phyloP scores from a whole-genome alignment of 2,113 vertebrate species.

The Peucedramus taeniatus region DNA sequence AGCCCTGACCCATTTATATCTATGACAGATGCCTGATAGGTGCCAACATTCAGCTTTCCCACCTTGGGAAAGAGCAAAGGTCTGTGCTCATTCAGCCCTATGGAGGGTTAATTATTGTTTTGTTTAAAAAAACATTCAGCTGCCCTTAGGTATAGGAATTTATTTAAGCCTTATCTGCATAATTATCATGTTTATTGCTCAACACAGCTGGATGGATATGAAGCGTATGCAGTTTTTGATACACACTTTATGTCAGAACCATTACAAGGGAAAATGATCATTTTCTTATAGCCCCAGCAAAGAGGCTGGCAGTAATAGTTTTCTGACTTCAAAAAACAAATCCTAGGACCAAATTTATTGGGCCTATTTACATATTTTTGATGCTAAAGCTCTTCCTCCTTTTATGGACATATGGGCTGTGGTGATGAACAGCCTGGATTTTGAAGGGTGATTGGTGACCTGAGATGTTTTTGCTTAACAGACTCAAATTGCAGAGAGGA shows the following conservation, averaged over 20 bases:
- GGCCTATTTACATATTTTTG: not conserved
- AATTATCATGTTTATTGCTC: constrained; percentile 64
- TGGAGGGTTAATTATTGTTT: constrained; percentile 55
- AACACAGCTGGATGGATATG: constrained; percentile 56
- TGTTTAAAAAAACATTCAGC: constrained; percentile 34
- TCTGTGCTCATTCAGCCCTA: constrained; percentile 10
- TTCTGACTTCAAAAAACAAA: constrained; percentile 39
- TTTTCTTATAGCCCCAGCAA: constrained; percentile 38
- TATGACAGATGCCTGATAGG: not conserved
- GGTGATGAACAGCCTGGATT: not conserved
- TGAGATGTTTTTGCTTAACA: not conserved
- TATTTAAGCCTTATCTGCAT: constrained; percentile 63
- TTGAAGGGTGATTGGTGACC: constrained; percentile 24
- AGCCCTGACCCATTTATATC: not conserved
- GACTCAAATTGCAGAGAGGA: not conserved
- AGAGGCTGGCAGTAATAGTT: not conserved
- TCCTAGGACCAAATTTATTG: not conserved
- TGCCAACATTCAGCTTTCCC: not conserved
- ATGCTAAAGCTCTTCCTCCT: not conserved
- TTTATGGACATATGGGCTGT: not conserved
- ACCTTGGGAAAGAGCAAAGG: constrained; percentile 29
- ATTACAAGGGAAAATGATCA: constrained; percentile 42
- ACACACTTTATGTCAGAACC: constrained; percentile 36
- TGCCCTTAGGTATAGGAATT: constrained; percentile 56
- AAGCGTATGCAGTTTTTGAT: constrained; percentile 62